These are phyloP conservation scores for Parasteatoda tepidariorum DNA, from an alignment of 1,140 invertebrate genomes.

Conservation along the genomic window DNA sequence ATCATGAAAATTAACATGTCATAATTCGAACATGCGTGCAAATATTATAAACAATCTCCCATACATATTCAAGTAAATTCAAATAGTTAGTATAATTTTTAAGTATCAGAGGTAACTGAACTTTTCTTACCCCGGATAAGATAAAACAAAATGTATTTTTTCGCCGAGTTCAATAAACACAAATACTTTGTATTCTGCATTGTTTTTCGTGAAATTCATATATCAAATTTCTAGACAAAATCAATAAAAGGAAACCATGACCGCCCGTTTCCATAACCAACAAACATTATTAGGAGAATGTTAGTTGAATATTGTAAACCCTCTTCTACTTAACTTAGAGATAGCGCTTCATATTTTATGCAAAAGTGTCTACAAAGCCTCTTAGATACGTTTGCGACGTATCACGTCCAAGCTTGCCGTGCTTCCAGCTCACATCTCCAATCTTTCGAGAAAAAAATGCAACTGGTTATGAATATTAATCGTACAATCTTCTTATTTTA, in stretches of 20 bases:
- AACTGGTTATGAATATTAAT: slow-evolving; percentile 37
- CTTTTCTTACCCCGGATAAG: too few relatives aligned
- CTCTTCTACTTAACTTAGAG: not conserved
- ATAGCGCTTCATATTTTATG: slow-evolving; percentile 13
- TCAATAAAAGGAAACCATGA: slow-evolving; percentile 5
- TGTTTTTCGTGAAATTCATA: not conserved
- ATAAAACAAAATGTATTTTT: too few relatives aligned
- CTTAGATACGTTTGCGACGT: not conserved
- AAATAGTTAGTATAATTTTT: too few relatives aligned
- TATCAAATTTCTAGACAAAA: not conserved
- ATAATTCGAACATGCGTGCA: too few relatives aligned
- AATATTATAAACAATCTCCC: too few relatives aligned
- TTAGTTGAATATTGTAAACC: slow-evolving; percentile 15
- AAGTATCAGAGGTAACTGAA: too few relatives aligned
- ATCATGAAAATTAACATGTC: too few relatives aligned
- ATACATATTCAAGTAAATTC: too few relatives aligned
- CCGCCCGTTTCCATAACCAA: not conserved
- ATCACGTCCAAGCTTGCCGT: not conserved
- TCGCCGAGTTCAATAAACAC: too few relatives aligned
- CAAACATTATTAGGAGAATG: slow-evolving; percentile 1
- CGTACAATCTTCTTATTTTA: slow-evolving; percentile 1
- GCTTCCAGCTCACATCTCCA: not conserved
- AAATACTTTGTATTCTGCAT: too few relatives aligned
- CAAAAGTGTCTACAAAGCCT: not conserved
- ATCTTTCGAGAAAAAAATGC: not conserved